These are phyloP conservation scores for Orchesellides sinensis DNA, from an alignment of 2,888 invertebrate species.

Conservation along the genomic window DNA sequence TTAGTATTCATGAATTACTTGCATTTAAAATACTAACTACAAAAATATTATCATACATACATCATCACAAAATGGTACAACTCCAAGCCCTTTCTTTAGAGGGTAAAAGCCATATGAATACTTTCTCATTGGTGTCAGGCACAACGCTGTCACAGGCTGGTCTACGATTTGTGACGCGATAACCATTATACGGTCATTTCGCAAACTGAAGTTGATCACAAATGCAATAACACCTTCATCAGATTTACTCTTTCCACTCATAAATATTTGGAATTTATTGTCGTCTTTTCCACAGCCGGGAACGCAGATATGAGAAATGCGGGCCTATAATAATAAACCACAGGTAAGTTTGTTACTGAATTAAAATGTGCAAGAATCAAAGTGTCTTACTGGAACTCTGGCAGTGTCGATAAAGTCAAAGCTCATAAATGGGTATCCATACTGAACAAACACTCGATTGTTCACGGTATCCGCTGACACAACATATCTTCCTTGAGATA, in stretches of 20 bases:
- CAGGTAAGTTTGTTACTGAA: background rate
- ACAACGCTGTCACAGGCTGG: constrained; percentile 67
- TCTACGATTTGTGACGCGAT: constrained; percentile 69
- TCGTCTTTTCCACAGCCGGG: constrained; percentile 70
- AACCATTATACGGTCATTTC: constrained; percentile 67
- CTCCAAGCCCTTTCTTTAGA: constrained; percentile 65
- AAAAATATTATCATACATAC: constrained; percentile 28
- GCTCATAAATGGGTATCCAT: constrained; percentile 70
- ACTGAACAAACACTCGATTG: constrained; percentile 67
- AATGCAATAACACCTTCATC: constrained; percentile 53
- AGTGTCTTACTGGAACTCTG: constrained; percentile 53
- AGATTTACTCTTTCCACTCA: constrained; percentile 43
- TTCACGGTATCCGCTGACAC: constrained; percentile 64
- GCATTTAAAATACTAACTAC: background rate
- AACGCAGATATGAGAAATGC: constrained; percentile 64
- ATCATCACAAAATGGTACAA: constrained; percentile 69
- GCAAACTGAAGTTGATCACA: constrained; percentile 69
- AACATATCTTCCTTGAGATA: constrained; percentile 68
- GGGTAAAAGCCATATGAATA: constrained; percentile 69
- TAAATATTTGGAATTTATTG: constrained; percentile 67
- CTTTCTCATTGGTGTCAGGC: constrained; percentile 61
- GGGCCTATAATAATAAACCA: constrained; percentile 52
- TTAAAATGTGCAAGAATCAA: background rate
- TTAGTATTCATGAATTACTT: background rate
- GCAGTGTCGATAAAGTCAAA: constrained; percentile 69